Evolutionary conservation across 2,888 invertebrate species (phyloP), one percentile per base, ranked within the genome.

Genomic region (Nemurella pictetii): DNA sequence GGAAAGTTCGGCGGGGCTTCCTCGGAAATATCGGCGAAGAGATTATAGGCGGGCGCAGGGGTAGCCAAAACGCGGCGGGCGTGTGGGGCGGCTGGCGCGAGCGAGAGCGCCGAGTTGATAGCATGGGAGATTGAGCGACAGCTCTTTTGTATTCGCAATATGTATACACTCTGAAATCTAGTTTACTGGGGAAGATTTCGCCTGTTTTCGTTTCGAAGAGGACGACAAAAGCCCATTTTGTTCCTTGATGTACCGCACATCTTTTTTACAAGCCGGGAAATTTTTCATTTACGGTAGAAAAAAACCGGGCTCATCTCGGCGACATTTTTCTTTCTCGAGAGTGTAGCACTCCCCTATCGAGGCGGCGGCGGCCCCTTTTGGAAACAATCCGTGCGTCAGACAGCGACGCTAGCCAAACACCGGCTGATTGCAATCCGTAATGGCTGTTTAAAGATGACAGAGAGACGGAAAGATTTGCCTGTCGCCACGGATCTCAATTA

Each of bases 21-120:
- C 75, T 12, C 75, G 75, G 75, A 75, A 27, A 75, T 75, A 75
- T 75, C 28, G 75, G 27, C 26, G 75, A 26, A 75, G 75, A 28
- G 78, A 78, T 78, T 78, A 78, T 78, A n/a, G 55, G 55, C 55
- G 9, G 55, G 12, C n/a, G n/a, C 55, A 55, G 55, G 55, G 55
- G 55, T 55, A 55, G 55, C 20, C 55, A 55, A 55, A 55, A 55
- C 12, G n/a, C n/a, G n/a, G n/a, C n/a, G 55, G 55, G 55, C 20
- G 20, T 55, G 20, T 55, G 3, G 55, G 15, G 15, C 20, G 9
- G 55, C 15, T 12, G 55, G 20, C 20, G 55, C 20, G 55, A 55
- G 55, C 9, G 55, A 55, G 55, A 55, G 20, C 55, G 55, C 15
- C 5, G 5, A 20, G 15, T 55, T 55, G 55, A 55, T 55, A 12